Percentiles rank a stretch among this genome's conserved stretches.
These are phyloP conservation scores for Apteryx mantelli DNA, from an alignment of 2,113 vertebrate species.

Conservation along the genomic window DNA sequence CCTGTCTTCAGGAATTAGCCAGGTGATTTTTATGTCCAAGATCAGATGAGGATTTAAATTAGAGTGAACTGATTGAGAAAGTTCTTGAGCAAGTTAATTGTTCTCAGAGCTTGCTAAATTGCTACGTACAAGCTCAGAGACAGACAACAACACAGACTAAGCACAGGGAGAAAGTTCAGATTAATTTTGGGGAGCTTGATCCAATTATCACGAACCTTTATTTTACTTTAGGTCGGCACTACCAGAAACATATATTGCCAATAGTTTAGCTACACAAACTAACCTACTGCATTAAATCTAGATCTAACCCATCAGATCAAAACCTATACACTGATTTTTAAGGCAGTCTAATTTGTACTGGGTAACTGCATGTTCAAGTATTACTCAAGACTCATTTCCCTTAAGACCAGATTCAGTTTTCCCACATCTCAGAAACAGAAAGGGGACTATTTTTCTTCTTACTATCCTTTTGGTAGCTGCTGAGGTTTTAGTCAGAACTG, in stretches of 20 bases:
- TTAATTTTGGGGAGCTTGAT: conserved; percentile 6
- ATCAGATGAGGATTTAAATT: conserved; percentile 2
- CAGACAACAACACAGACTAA: conserved; percentile 15
- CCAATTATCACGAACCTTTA: conserved; percentile 17
- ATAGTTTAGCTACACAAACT: not conserved
- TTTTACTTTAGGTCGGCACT: conserved; percentile 31
- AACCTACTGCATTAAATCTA: not conserved
- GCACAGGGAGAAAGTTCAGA: conserved; percentile 4
- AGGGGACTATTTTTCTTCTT: not conserved
- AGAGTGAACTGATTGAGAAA: conserved; percentile 2
- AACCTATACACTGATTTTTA: not conserved
- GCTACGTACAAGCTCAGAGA: not conserved
- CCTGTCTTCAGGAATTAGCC: not conserved
- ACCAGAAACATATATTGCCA: not conserved
- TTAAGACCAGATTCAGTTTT: not conserved
- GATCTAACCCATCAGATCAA: not conserved
- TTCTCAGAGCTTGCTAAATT: not conserved
- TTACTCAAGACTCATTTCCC: not conserved
- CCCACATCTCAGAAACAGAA: not conserved
- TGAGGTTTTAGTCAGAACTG: not conserved
- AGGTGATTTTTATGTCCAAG: not conserved
- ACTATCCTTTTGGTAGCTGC: not conserved
- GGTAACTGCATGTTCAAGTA: not conserved
- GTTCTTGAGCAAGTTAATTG: not conserved
- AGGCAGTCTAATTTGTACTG: not conserved